Percentiles rank a stretch among this genome's conserved stretches.
phyloP scores from a whole-genome alignment of 2,888 invertebrate species.

The Achlya flavicornis region DNA sequence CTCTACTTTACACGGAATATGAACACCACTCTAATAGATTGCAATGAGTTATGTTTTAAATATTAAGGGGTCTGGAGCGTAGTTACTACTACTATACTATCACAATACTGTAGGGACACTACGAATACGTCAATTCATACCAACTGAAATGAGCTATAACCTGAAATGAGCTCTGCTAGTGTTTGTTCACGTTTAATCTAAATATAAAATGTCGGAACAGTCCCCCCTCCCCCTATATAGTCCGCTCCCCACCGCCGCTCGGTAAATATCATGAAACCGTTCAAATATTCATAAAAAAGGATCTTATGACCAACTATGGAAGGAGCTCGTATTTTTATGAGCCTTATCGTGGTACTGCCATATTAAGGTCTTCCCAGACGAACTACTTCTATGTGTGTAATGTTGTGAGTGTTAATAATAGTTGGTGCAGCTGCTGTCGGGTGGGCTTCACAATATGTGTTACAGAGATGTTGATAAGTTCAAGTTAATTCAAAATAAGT shows the following conservation, averaged over 20 bases:
- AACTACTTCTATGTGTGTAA: neutral
- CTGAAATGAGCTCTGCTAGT: neutral
- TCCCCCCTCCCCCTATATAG: neutral
- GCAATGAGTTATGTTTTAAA: neutral
- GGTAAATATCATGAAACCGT: slow-evolving; percentile 2
- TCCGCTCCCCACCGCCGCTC: neutral
- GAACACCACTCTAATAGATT: neutral
- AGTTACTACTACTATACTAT: neutral
- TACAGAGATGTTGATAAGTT: too few species aligned
- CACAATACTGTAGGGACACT: too few species aligned
- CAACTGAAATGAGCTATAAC: too few species aligned
- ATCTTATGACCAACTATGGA: neutral
- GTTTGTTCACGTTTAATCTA: neutral
- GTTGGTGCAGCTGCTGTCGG: too few species aligned
- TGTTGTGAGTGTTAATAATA: too few species aligned
- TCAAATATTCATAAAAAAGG: slow-evolving; percentile 9
- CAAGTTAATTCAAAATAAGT: too few species aligned
- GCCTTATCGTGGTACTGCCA: neutral
- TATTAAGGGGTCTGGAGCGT: neutral
- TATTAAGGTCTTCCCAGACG: neutral
- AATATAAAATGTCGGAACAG: neutral
- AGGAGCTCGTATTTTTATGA: neutral
- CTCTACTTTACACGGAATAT: neutral
- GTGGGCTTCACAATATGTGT: too few species aligned
- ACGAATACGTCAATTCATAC: too few species aligned